Percentiles rank a stretch among this genome's conserved stretches.
Conservation (phyloP, 2,797 vertebrate genomes). For the Loriculus beryllinus region DNA sequence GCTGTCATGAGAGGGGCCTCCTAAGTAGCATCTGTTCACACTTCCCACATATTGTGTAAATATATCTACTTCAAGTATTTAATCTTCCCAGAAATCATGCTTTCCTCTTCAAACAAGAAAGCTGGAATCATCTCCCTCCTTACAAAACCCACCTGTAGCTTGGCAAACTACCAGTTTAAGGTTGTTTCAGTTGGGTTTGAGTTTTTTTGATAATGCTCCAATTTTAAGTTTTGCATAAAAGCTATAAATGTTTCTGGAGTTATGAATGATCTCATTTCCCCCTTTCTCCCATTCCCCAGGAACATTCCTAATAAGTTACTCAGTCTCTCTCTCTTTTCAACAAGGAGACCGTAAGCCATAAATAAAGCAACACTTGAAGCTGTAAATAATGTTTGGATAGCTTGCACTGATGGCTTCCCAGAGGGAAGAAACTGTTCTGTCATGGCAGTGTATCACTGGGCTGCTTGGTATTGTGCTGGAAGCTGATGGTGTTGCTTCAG, state of each 20-base stretch:
- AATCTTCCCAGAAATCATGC: slow-evolving; percentile 7
- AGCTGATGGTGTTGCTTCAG: background rate
- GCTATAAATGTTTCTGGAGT: slow-evolving; percentile 4
- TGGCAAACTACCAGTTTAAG: background rate
- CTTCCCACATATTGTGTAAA: slow-evolving; percentile 50
- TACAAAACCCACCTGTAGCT: slow-evolving; percentile 11
- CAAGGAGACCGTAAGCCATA: slow-evolving; percentile 3
- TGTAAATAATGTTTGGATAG: slow-evolving; percentile 29
- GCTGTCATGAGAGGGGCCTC: slow-evolving; percentile 21
- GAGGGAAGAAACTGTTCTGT: slow-evolving; percentile 1
- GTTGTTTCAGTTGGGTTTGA: background rate
- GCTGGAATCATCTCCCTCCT: background rate
- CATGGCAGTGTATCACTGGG: fast-evolving
- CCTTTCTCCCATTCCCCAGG: background rate
- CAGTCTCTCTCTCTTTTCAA: background rate
- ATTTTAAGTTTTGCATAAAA: slow-evolving; percentile 11
- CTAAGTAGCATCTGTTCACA: slow-evolving; percentile 51
- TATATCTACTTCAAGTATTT: slow-evolving; percentile 46
- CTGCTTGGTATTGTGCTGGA: background rate
- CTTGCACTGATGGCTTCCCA: background rate
- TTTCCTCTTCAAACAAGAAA: slow-evolving; percentile 21
- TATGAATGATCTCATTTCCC: slow-evolving; percentile 33
- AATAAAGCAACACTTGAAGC: slow-evolving; percentile 31
- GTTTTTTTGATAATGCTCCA: background rate
- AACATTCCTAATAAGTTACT: slow-evolving; percentile 48